phyloP scores from a whole-genome alignment of 2,888 invertebrate species.

The Hemicrepidius hirtus region DNA sequence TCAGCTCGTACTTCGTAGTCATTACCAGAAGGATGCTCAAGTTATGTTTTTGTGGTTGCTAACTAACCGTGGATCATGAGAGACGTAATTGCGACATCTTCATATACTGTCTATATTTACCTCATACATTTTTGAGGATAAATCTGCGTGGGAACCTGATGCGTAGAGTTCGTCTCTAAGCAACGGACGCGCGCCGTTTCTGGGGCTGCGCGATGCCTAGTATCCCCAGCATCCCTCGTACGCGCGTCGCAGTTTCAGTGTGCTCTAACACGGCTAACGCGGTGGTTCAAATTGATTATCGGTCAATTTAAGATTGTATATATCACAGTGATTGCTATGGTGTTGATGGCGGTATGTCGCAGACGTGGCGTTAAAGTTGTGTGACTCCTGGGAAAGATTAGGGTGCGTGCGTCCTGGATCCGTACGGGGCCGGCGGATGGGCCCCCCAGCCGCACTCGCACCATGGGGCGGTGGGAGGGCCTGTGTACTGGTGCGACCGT shows the following conservation, averaged over 20 bases:
- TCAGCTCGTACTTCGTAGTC: conserved; percentile 25
- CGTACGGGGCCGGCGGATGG: conserved; percentile 72
- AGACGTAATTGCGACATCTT: conserved; percentile 1
- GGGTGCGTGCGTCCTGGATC: conserved; percentile 70
- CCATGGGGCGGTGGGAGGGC: conserved; percentile 64
- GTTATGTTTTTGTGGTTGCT: neutral
- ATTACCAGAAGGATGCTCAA: conserved; percentile 20
- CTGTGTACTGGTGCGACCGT: conserved; percentile 66
- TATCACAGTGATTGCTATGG: neutral
- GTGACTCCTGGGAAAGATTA: conserved; percentile 49
- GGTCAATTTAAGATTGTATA: neutral
- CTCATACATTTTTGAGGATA: conserved; percentile 36
- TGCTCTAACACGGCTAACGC: conserved; percentile 53
- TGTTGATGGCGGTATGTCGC: conserved; percentile 6
- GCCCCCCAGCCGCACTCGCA: conserved; percentile 66
- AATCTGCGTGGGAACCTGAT: conserved; percentile 46
- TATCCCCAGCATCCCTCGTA: conserved; percentile 50
- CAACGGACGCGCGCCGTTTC: conserved; percentile 61
- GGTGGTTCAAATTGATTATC: conserved; percentile 24
- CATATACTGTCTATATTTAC: conserved; percentile 13
- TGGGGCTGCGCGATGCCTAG: conserved; percentile 57
- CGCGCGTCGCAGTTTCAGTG: conserved; percentile 58
- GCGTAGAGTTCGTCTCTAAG: conserved; percentile 59
- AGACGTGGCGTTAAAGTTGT: conserved; percentile 29
- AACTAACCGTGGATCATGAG: neutral